A percentile compares a stretch with the other conserved stretches of the same genome.
phyloP scores from a whole-genome alignment of 1,140 invertebrate genomes.

The Cepaea nemoralis region DNA sequence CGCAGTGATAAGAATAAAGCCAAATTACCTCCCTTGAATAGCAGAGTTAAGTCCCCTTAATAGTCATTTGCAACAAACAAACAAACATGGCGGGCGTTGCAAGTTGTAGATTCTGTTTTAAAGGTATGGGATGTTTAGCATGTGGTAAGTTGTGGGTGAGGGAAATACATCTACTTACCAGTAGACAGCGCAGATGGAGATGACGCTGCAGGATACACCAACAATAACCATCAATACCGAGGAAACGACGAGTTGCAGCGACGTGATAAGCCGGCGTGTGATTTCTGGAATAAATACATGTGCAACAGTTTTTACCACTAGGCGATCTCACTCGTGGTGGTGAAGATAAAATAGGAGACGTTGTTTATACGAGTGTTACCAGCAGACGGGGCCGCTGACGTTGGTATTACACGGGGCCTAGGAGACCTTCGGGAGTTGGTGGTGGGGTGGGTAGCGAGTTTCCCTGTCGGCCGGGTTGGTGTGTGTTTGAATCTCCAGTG shows the following conservation, averaged over 20 bases:
- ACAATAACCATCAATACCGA: neutral
- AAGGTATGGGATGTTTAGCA: neutral
- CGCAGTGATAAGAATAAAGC: neutral
- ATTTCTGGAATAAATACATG: neutral
- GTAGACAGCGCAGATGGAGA: neutral
- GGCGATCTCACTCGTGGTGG: neutral
- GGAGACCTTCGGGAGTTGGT: too few species aligned
- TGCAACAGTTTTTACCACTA: neutral
- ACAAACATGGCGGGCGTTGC: neutral
- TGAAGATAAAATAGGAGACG: neutral
- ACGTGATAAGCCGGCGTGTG: neutral
- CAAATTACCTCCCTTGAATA: constrained; percentile 7
- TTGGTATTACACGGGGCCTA: too few species aligned
- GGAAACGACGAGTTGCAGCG: neutral
- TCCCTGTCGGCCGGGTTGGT: too few species aligned
- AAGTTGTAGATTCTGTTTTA: neutral
- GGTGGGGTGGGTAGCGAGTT: neutral
- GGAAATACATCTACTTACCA: neutral
- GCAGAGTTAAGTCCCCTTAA: neutral
- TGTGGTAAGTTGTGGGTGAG: neutral
- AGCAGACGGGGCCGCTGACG: too few species aligned
- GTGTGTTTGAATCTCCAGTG: too few species aligned
- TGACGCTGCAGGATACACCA: neutral
- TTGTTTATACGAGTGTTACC: neutral
- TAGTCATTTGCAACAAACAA: constrained; percentile 6